These are phyloP conservation scores for zebrafish (Danio rerio) DNA, from an alignment of 2,113 vertebrate species.

Conservation along the genomic window GRCz12tu NC_133189.1:38985001-38985500, in stretches of 20 bases:
- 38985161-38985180: conserved; percentile 35
- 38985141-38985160: conserved; percentile 58
- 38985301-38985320: conserved; percentile 1
- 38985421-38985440: no score
- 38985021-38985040: conserved; percentile 45
- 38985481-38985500: no score
- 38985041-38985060: conserved; percentile 28
- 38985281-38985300: background rate
- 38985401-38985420: background rate
- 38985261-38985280: conserved; percentile 1
- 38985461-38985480: no score
- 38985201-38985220: conserved; percentile 20
- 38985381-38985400: background rate
- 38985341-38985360: background rate
- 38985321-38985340: conserved; percentile 14
- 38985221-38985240: conserved; percentile 17
- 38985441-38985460: no score
- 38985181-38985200: conserved; percentile 10
- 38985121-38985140: conserved; percentile 56
- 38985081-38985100: conserved; percentile 74
- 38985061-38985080: conserved; percentile 73
- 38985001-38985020: conserved; percentile 44
- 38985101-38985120: conserved; percentile 58
- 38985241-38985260: conserved; percentile 31
- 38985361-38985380: background rate